Evolutionary conservation across 2,113 vertebrate genomes (phyloP).

Genomic region (Crotalus helleri): DNA sequence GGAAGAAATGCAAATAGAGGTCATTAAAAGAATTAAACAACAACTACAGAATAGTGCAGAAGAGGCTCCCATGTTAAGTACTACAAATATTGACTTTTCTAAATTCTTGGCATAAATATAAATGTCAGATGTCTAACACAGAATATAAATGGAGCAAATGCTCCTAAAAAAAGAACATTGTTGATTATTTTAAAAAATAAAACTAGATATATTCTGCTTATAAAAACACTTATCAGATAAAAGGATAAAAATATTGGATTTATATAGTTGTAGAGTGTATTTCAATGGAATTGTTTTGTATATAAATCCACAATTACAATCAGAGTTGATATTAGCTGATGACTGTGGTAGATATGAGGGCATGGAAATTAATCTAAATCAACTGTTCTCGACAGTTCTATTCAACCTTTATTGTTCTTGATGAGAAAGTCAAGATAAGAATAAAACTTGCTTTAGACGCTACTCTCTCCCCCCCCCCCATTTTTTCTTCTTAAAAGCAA

Average conservation of each 20-base stretch:
- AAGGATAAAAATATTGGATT: not conserved
- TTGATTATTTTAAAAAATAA: not conserved
- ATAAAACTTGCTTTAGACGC: not conserved
- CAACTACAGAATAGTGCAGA: not conserved
- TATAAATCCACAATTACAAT: no score
- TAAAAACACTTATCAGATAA: not conserved
- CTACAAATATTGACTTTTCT: not conserved
- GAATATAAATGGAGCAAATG: no score
- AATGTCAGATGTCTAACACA: not conserved
- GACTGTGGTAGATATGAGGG: no score
- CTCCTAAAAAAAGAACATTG: not conserved
- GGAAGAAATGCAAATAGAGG: not conserved
- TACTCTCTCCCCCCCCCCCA: not conserved
- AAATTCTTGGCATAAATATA: no score
- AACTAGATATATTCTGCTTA: not conserved
- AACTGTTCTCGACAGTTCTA: not conserved
- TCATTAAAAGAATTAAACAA: not conserved
- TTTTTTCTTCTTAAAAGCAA: not conserved
- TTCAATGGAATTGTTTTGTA: not conserved
- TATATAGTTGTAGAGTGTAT: not conserved
- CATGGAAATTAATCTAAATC: no score
- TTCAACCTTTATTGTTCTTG: not conserved
- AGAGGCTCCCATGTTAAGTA: not conserved
- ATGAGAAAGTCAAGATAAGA: not conserved
- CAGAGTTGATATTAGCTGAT: no score